phyloP scores from a whole-genome alignment of 1,140 invertebrate species.

The Tetramorium simillimum region DNA sequence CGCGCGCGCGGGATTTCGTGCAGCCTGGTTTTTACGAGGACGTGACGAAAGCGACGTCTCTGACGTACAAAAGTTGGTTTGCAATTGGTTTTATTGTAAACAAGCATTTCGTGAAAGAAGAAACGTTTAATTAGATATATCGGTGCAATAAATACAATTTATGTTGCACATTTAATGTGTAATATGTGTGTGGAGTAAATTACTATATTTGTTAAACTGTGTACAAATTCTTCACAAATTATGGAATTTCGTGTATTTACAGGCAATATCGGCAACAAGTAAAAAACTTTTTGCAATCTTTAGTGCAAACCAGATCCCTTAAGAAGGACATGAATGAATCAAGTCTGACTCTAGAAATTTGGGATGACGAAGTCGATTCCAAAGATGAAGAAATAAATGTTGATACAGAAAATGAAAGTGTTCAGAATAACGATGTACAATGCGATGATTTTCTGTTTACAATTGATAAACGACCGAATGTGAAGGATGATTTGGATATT shows the following conservation, averaged over 20 bases:
- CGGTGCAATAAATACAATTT: not conserved
- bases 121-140: not conserved
- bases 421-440: slow-evolving; percentile 1
- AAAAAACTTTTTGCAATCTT: slow-evolving; percentile 75
- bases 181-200: not conserved
- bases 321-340: slow-evolving; percentile 65
- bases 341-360: slow-evolving; percentile 78
- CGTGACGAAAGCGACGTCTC: not conserved
- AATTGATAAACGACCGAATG: slow-evolving; percentile 80
- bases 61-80: not conserved
- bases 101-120: not conserved
- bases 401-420: slow-evolving; percentile 22
- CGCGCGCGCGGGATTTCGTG: not conserved
- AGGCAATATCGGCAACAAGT: slow-evolving; percentile 78
- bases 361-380: slow-evolving; percentile 66
- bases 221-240: not conserved
- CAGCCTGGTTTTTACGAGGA: not conserved
- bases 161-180: not conserved
- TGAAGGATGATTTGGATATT: slow-evolving; percentile 79
- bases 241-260: slow-evolving; percentile 57
- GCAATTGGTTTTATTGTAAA: not conserved
- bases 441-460: slow-evolving; percentile 75
- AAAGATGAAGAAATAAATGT: slow-evolving; percentile 3
- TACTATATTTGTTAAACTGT: not conserved
- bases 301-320: slow-evolving; percentile 51